Base-by-base conservation (phyloP, 2,888 invertebrate species). In the Drosophila limbata region DNA sequence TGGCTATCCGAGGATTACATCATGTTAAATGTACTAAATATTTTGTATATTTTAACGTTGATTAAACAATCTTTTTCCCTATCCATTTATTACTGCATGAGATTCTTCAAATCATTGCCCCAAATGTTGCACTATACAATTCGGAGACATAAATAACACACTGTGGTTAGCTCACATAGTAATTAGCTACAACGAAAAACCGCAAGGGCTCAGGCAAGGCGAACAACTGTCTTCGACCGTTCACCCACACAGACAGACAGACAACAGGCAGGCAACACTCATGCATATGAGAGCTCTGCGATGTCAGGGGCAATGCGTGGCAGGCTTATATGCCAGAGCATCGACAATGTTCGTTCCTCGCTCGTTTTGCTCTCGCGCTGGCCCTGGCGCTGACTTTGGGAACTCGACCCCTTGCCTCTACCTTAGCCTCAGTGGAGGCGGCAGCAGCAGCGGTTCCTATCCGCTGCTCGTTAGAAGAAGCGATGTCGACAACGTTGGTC, bases 381-480 rank as follows among this genome's bases (percentile, higher is more conserved):
- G 6, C 65, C 33, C 61, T 57, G 42, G 13, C 61, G 61, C 69
- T 69, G 45, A 15, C 64, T 19, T 42, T 57, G 50, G 17, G 25
- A 59, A 67, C 75, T 63, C 67, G 65, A 65, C 64, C 61, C 51
- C 64, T 37, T 9, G 13, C 52, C 37, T 8, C 44, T 4, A 11
- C 56, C 39, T 11, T 40, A 35, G 11, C 52, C 39, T n/a, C 44
- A 35, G 39, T 13, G 63, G 31, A 47, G 51, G 47, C 45, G 56
- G 79, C 67, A 28, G 63, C 40, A 42, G 80, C 67, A 59, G 69
- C 67, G 72, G 66, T 73, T 79, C 74, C 85, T 79, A 76, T 75
- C 71, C 83, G 85, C 78, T 68, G 74, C 84, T 79, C 84, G 80
- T 86, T 84, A 84, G 84, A 84, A 84, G 84, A 81, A 81, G 82